Evolutionary conservation across 23 tunicate genomes (phyloP).

Genomic region (Corella eumyota): DNA sequence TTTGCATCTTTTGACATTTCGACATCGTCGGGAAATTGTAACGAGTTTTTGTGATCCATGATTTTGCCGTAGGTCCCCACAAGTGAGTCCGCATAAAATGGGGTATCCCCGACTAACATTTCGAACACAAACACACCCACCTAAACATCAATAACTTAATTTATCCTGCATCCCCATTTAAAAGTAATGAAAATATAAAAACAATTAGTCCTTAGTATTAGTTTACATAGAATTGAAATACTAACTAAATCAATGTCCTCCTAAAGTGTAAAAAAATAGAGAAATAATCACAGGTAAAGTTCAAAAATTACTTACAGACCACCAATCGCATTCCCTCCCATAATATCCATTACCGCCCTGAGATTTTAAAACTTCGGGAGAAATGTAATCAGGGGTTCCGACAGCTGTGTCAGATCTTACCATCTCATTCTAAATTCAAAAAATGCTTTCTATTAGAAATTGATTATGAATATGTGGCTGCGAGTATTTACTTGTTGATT

Average conservation of each 20-base stretch:
- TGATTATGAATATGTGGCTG: no score
- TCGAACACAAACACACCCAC: conserved; percentile 92
- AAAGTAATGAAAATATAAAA: no score
- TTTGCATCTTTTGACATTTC: conserved; percentile 81
- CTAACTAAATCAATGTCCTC: no score
- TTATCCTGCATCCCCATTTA: no score
- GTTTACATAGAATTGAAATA: no score
- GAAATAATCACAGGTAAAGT: no score
- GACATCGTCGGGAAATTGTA: conserved; percentile 87
- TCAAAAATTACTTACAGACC: conserved; percentile 66
- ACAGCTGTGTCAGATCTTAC: conserved; percentile 93
- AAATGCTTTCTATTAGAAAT: background rate
- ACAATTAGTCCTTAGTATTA: no score
- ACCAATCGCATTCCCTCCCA: conserved; percentile 95
- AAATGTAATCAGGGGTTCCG: conserved; percentile 97
- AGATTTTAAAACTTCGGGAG: conserved; percentile 96
- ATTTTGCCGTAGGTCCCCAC: conserved; percentile 96
- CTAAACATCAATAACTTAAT: no score
- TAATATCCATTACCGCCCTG: conserved; percentile 90
- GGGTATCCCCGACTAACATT: conserved; percentile 91
- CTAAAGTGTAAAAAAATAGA: no score
- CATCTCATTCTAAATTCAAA: conserved; percentile 87
- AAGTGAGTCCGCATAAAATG: conserved; percentile 91
- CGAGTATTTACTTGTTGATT: no score
- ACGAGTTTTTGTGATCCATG: conserved; percentile 88